phyloP scores from a whole-genome alignment of 2,797 vertebrate species.

The Cuculus canorus region DNA sequence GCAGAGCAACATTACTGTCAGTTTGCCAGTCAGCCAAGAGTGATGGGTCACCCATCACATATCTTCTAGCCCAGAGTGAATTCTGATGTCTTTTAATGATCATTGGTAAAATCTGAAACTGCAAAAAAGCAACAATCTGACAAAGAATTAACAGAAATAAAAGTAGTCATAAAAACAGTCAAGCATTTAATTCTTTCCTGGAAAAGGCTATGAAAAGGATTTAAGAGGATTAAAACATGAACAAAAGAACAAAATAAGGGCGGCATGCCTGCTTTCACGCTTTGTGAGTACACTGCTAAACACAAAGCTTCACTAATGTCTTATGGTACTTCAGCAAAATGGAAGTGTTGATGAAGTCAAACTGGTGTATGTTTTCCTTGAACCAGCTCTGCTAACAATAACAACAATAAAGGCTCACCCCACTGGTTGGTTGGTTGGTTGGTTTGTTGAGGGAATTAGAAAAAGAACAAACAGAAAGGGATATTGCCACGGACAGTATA shows the following conservation, averaged over 20 bases:
- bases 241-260: constrained; percentile 4
- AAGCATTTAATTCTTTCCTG: not conserved
- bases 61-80: not conserved
- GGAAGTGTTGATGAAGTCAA: not conserved
- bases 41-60: not conserved
- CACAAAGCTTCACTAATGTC: not conserved
- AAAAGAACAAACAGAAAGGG: not conserved
- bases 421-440: not conserved
- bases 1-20: not conserved
- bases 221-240: constrained; percentile 21
- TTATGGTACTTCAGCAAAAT: not conserved
- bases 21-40: not conserved
- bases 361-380: not conserved
- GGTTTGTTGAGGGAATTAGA: not conserved
- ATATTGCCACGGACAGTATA: not conserved
- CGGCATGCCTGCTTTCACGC: not conserved
- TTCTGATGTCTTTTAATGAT: not conserved
- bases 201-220: not conserved
- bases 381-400: not conserved
- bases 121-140: not conserved
- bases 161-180: not conserved
- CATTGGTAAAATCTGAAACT: not conserved
- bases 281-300: not conserved
- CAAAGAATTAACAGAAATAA: not conserved
- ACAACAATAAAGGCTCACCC: not conserved